Evolutionary conservation across 2,888 invertebrate species (phyloP), one percentile per base, ranked within the genome.

Genomic region (Chromoteleia sp.): DNA sequence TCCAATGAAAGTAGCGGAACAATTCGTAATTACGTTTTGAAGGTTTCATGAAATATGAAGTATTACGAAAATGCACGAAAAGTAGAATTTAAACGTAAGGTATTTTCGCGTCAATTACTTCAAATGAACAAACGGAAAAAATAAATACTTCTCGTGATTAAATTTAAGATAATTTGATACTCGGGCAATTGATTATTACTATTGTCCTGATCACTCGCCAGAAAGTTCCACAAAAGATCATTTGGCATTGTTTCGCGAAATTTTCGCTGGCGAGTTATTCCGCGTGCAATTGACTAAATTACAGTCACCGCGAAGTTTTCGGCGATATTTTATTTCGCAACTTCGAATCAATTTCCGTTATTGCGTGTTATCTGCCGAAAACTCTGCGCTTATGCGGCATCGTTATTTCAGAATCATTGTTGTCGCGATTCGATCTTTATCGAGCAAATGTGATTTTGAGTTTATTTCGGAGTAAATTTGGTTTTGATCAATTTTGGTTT

Each of bases 331-430:
- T 71, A 71, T 70, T 63, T 30, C 48, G 56, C 41, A 25, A 63
- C 41, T 71, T 78, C 56, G 50, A 70, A 78, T 78, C 77, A 78
- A 78, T 78, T 78, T 71, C 56, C 56, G 63, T 78, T 78, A 71
- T 70, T 63, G 70, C 63, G 63, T 56, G 65, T 70, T 77, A 70
- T 77, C 56, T 58, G 48, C 36, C 56, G 48, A 70, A 70, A 68
- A 70, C 45, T 56, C 25, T 12, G 36, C 59, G 59, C 61, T 76
- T 68, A 56, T 58, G 52, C 36, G 43, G 15, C 14, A 17, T 30
- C 67, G 76, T 76, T 68, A 67, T 76, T 76, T 15, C 43, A 19
- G 14, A 76, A 61, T 58, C 68, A 68, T 61, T 59, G 59, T 76
- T 76, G 50, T 10, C 43, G 59, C 50, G 39, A 54, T 43, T 54